Evolutionary conservation across 2,113 vertebrate species (phyloP), one percentile per base, ranked within the genome.

Genomic region (Sciurus niger): DNA sequence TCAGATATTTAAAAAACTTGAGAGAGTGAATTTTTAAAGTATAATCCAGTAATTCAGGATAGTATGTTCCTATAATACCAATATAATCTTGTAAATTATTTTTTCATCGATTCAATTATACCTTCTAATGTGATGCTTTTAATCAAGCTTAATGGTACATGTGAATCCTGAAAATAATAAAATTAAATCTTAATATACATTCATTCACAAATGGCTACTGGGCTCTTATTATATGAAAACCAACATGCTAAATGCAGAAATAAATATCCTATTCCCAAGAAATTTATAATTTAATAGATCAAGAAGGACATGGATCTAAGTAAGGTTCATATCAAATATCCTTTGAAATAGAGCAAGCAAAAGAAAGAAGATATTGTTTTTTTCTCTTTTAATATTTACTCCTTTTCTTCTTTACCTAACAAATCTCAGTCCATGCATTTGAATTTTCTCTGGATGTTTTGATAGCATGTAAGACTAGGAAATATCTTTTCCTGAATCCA

Each of bases 231-330:
- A 48, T 34, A 22, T 58, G 46, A 32, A 16, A 85, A 60, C 2
- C 2, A 86, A 53, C 51, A 32, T 82, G 24, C 4, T 86, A 51
- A 92, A 72, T 84, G 8, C 11, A 63, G 28, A 58, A 12, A 70
- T 82, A 84, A 89, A 72, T 63, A 78, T 12, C 72, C 10, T 73
- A 72, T 2, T 1, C 2, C 79, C 8, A 83, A 65, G 14, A 91
- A 95, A 65, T 79, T 65, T 48, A 43, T 74, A 84, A 84, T 79
- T 88, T 84, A 65, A 79, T 73, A 55, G 73, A 67, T 32, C 24
- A 84, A 14, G 14, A 80, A 72, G 74, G n/a, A 34, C 12, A 24
- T 65, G 18, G 16, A 2, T 79, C 6, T 60, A 93, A 79, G 79
- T 84, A 80, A 87, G 51, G 10, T 88, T 73, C 65, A 32, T 72